Conservation (phyloP, 2,797 vertebrate species). For the Anniella stebbinsi region DNA sequence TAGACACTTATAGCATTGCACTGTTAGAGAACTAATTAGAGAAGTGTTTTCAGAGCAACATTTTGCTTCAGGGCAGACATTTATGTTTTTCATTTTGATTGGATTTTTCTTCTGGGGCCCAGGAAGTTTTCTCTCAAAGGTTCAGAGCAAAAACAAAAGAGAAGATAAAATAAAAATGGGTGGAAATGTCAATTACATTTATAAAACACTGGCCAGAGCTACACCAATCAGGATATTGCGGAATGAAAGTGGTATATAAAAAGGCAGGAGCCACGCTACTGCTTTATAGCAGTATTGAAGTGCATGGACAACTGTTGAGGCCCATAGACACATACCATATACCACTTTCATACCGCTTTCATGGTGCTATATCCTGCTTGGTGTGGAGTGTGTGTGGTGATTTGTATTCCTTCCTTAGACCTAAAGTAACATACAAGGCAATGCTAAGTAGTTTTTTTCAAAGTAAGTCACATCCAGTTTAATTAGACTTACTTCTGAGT, state of each 20-base stretch:
- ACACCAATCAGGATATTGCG: too few relatives aligned
- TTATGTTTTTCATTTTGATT: not conserved
- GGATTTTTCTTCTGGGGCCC: not conserved
- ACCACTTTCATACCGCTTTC: too few relatives aligned
- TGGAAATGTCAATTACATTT: not conserved
- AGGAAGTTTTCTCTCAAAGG: not conserved
- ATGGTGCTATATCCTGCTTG: too few relatives aligned
- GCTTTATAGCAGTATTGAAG: too few relatives aligned
- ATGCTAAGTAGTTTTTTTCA: not conserved
- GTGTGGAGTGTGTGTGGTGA: too few relatives aligned
- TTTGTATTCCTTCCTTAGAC: not conserved
- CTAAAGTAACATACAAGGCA: not conserved
- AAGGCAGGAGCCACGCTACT: too few relatives aligned
- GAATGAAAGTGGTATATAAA: too few relatives aligned
- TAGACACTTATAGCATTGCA: not conserved
- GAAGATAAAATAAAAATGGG: not conserved
- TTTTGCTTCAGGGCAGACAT: not conserved
- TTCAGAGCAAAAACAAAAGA: not conserved
- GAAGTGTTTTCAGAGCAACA: not conserved
- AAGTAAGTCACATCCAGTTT: not conserved
- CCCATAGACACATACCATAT: too few relatives aligned
- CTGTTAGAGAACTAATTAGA: not conserved
- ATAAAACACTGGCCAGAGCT: too few relatives aligned
- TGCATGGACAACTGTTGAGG: too few relatives aligned
- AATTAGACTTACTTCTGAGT: not conserved